Evolutionary conservation across 2,113 vertebrate genomes (phyloP).

Genomic region (Castor canadensis): DNA sequence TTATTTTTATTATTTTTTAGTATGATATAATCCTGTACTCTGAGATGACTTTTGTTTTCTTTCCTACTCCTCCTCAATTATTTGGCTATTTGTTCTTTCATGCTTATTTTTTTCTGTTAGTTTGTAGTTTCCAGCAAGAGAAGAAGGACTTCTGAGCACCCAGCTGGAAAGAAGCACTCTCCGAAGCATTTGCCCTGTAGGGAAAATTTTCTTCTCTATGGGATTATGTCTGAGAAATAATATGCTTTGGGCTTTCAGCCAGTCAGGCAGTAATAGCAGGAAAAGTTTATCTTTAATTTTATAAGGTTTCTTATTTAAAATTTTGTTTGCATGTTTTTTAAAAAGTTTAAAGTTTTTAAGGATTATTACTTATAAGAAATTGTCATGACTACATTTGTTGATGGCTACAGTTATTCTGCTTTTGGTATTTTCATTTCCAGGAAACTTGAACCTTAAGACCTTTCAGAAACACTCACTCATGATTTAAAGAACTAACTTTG

Average conservation of each 20-base stretch:
- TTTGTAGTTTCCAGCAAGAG: neutral
- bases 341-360: constrained; percentile 45
- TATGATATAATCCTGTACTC: neutral
- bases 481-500: neutral
- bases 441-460: constrained; percentile 52
- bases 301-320: constrained; percentile 9
- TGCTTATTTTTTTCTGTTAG: neutral
- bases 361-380: constrained; percentile 36
- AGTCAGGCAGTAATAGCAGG: neutral
- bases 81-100: constrained; percentile 40
- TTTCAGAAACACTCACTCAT: constrained; percentile 65
- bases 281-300: neutral
- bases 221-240: constrained; percentile 42
- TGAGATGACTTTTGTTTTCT: neutral
- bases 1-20: neutral
- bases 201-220: neutral
- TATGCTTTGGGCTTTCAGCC: neutral
- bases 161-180: neutral
- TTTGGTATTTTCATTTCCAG: constrained; percentile 23
- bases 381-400: constrained; percentile 1
- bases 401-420: constrained; percentile 64
- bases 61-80: neutral
- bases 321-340: constrained; percentile 57
- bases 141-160: neutral
- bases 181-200: neutral